A percentile compares a stretch with the other conserved stretches of the same genome.
These are phyloP conservation scores for Atherinomorus stipes DNA, from an alignment of 2,113 vertebrate species.

Conservation along the genomic window DNA sequence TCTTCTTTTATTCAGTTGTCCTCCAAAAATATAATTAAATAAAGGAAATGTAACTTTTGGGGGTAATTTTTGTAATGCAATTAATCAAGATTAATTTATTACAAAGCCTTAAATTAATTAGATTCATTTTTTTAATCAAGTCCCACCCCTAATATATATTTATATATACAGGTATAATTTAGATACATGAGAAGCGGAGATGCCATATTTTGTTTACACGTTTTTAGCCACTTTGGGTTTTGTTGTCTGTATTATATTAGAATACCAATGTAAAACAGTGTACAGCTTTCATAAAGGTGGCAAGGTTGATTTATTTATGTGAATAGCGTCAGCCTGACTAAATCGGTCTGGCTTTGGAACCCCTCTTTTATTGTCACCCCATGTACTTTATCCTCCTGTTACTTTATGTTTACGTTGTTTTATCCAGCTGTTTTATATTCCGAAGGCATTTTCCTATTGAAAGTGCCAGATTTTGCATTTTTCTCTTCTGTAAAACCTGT, in stretches of 20 bases:
- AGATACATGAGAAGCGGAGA: not conserved
- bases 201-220: constrained; percentile 8
- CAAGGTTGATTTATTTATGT: not conserved
- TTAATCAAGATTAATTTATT: no score
- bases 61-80: no score
- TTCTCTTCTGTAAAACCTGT: not conserved
- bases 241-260: constrained; percentile 8
- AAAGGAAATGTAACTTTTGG: no score
- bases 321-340: not conserved
- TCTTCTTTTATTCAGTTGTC: no score
- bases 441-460: not conserved
- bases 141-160: no score
- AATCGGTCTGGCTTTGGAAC: constrained; percentile 18
- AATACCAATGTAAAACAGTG: constrained; percentile 11
- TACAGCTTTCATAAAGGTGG: not conserved
- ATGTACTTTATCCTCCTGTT: not conserved
- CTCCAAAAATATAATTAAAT: no score
- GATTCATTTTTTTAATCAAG: no score
- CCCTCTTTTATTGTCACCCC: constrained; percentile 7
- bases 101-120: no score
- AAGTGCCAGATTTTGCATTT: constrained; percentile 1
- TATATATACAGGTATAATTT: no score
- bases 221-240: constrained; percentile 27
- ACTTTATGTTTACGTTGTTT: not conserved
- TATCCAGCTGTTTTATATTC: not conserved